A percentile compares a stretch with the other conserved stretches of the same genome.
phyloP scores from a whole-genome alignment of 2,113 vertebrate genomes.

The Monarcha castaneiventris region DNA sequence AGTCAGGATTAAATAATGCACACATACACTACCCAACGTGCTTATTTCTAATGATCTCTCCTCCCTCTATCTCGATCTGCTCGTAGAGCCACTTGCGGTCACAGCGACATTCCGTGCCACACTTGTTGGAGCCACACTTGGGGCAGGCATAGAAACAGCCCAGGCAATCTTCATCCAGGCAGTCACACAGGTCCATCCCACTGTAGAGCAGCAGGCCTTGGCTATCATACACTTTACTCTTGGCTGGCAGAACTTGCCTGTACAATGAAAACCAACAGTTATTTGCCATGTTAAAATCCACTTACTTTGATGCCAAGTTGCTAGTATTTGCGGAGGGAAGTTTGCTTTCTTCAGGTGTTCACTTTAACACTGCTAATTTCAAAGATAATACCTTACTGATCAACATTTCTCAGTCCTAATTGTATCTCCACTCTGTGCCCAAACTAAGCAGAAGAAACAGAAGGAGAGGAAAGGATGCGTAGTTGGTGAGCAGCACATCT shows the following conservation, averaged over 20 bases:
- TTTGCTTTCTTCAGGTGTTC: not conserved
- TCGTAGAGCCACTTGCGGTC: constrained; percentile 98
- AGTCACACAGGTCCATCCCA: constrained; percentile 92
- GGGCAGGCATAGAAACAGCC: constrained; percentile 96
- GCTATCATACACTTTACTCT: constrained; percentile 91
- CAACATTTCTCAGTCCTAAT: not conserved
- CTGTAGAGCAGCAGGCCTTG: constrained; percentile 88
- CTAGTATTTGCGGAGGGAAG: not conserved
- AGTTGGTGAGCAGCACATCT: not conserved
- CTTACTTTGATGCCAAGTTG: not conserved
- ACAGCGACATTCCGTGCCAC: constrained; percentile 91
- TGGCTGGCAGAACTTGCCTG: constrained; percentile 84
- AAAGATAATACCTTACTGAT: not conserved
- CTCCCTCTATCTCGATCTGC: constrained; percentile 96
- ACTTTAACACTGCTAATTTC: not conserved
- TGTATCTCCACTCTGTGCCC: not conserved
- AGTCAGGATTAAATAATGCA: not conserved
- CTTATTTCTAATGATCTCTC: constrained; percentile 93
- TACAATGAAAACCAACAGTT: not conserved
- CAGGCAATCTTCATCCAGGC: constrained; percentile 90
- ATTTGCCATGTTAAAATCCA: not conserved
- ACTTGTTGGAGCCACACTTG: constrained; percentile 88
- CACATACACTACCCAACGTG: constrained; percentile 70
- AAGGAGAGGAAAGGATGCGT: not conserved
- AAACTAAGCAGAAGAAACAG: not conserved